Conservation (phyloP, 2,888 invertebrate species). For the Operophtera brumata region DNA sequence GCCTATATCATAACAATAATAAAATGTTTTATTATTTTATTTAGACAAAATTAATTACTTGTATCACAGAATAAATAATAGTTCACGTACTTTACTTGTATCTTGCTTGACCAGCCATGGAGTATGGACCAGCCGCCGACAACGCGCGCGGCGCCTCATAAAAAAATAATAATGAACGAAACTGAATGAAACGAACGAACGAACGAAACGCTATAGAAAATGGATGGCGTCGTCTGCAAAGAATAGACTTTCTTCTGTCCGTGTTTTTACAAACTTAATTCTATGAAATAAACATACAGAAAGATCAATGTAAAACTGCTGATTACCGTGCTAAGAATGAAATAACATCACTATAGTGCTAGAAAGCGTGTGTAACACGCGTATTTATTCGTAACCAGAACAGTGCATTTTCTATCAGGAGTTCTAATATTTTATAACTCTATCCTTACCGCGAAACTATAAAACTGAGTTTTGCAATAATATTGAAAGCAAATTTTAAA, state of each 20-base stretch:
- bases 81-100: no score
- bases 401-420: slow-evolving; percentile 38
- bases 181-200: no score
- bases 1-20: no score
- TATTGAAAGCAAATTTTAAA: slow-evolving; percentile 2
- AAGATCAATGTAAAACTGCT: background rate
- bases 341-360: background rate
- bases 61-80: no score
- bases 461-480: slow-evolving; percentile 33
- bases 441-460: slow-evolving; percentile 58
- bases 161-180: no score
- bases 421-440: slow-evolving; percentile 72
- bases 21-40: no score
- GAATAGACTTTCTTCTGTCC: slow-evolving; percentile 13
- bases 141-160: no score
- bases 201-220: slow-evolving; percentile 3
- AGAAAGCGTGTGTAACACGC: background rate
- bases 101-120: no score
- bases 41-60: no score
- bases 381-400: background rate
- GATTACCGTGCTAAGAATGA: background rate
- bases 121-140: no score
- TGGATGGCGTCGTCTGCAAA: slow-evolving; percentile 7
- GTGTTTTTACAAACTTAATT: background rate
- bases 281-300: background rate